Evolutionary conservation across 2,888 invertebrate species (phyloP).

Genomic region (Nysson spinosus): DNA sequence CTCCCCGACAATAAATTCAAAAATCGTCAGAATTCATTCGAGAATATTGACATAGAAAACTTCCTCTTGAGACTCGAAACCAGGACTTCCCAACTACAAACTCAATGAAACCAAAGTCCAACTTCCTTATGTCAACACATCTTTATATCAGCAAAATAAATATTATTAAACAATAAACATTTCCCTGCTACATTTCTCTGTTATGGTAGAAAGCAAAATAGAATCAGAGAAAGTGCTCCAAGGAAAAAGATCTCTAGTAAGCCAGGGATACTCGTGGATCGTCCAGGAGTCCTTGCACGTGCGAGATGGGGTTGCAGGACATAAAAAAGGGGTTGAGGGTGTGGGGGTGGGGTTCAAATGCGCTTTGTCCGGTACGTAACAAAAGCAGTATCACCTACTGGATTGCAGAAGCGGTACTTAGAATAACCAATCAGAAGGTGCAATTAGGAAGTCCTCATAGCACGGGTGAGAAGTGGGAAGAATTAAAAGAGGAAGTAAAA

Average conservation of each 20-base stretch:
- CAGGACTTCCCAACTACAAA: too few species aligned
- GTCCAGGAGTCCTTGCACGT: slow-evolving; percentile 29
- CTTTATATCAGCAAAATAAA: too few species aligned
- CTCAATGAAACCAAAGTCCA: too few species aligned
- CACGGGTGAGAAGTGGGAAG: slow-evolving; percentile 28
- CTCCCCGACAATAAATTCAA: too few species aligned
- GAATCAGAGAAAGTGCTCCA: background rate
- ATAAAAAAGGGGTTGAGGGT: background rate
- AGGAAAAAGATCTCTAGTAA: slow-evolving; percentile 11
- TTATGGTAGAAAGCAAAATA: too few species aligned
- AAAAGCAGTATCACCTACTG: slow-evolving; percentile 40
- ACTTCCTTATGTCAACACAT: too few species aligned
- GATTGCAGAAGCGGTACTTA: slow-evolving; percentile 21
- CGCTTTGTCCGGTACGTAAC: slow-evolving; percentile 12
- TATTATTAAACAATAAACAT: too few species aligned
- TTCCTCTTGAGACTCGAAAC: too few species aligned
- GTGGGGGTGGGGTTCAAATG: background rate
- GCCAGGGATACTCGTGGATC: slow-evolving; percentile 36
- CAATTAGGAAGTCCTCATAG: slow-evolving; percentile 49
- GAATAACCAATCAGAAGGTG: slow-evolving; percentile 52
- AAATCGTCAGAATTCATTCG: too few species aligned
- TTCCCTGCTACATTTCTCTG: too few species aligned
- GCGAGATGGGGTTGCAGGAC: slow-evolving; percentile 7
- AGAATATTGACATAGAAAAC: too few species aligned
- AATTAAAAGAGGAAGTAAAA: slow-evolving; percentile 16